Evolutionary conservation across 2,797 vertebrate species (phyloP).

Genomic region (Microctenopoma lineatum): DNA sequence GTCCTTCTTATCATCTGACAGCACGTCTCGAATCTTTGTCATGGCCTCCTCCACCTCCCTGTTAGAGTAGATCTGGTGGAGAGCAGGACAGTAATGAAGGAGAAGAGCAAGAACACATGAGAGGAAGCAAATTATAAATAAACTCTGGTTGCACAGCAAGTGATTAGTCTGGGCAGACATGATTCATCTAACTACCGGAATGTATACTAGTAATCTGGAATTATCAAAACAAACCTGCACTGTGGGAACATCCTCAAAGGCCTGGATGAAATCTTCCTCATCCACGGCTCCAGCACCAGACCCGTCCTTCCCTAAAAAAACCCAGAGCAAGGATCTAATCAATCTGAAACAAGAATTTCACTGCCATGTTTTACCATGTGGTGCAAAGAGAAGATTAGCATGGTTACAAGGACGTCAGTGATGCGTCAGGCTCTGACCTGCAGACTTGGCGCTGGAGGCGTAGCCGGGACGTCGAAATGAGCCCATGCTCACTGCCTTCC

Average conservation of each 20-base stretch:
- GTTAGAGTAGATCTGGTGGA: conserved; percentile 91
- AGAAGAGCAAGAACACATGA: not conserved
- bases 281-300: conserved; percentile 92
- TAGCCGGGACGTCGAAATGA: conserved; percentile 87
- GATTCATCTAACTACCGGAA: too few relatives aligned
- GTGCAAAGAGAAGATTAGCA: too few relatives aligned
- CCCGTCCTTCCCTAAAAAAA: conserved; percentile 85
- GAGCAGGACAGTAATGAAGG: not conserved
- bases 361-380: too few relatives aligned
- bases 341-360: too few relatives aligned
- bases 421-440: conserved; percentile 83
- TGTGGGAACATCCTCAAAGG: conserved; percentile 85
- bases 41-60: conserved; percentile 95
- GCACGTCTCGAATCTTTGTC: conserved; percentile 93
- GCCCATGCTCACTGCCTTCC: conserved; percentile 73
- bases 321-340: too few relatives aligned
- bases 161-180: too few relatives aligned
- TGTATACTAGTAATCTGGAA: not conserved
- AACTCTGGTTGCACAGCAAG: too few relatives aligned
- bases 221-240: conserved; percentile 58
- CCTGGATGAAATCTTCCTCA: conserved; percentile 94
- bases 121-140: too few relatives aligned
- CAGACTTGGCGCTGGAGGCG: conserved; percentile 88
- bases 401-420: too few relatives aligned
- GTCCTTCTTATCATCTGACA: conserved; percentile 95